Conservation (phyloP, 2,113 vertebrate species). For the Damaliscus lunatus region DNA sequence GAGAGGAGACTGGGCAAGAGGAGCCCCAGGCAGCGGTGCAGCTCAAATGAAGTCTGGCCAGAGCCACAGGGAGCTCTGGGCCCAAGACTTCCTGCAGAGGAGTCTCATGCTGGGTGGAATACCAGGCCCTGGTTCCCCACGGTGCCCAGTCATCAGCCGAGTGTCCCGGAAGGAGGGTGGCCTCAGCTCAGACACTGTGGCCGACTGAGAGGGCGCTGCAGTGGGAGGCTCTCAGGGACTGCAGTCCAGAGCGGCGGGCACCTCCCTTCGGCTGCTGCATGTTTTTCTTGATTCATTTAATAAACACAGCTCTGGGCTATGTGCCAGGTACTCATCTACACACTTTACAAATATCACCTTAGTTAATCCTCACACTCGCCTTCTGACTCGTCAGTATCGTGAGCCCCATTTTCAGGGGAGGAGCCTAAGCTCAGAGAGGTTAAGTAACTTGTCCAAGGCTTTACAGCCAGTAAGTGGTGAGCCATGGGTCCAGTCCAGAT, state of each 20-base stretch:
- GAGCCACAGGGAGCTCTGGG: background rate
- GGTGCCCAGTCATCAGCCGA: background rate
- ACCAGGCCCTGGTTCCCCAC: background rate
- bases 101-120: accelerated
- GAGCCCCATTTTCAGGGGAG: background rate
- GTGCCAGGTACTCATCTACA: background rate
- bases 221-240: background rate
- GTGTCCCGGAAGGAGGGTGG: background rate
- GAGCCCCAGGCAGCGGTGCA: background rate
- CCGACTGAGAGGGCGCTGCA: background rate
- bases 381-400: background rate
- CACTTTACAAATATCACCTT: background rate
- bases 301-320: slow-evolving; percentile 14
- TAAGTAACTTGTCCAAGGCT: background rate
- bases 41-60: background rate
- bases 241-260: background rate
- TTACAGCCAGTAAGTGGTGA: background rate
- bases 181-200: background rate
- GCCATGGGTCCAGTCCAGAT: no score
- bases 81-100: background rate
- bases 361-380: background rate
- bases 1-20: background rate
- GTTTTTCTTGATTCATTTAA: slow-evolving; percentile 25
- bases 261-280: background rate
- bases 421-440: background rate